Conservation (phyloP, 2,797 vertebrate species). For the Graptemys geographica region DNA sequence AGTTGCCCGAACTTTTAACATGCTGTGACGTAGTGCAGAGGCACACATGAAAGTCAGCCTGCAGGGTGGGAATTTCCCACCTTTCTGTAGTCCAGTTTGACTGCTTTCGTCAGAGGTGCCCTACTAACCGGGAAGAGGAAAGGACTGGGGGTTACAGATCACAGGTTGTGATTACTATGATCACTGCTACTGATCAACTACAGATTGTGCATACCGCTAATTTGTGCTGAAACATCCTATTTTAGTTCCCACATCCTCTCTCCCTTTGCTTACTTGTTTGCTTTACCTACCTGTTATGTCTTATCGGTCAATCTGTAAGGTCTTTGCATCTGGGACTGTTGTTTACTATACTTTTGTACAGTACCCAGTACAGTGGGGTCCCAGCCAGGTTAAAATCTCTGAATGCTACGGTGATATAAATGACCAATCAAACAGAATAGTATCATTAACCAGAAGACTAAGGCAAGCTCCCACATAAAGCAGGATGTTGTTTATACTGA, state of each 20-base stretch:
- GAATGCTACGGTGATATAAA: not conserved
- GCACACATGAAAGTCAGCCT: not conserved
- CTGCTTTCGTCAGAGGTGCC: not conserved
- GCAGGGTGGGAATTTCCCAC: too few relatives aligned
- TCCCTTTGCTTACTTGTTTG: not conserved
- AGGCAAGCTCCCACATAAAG: not conserved
- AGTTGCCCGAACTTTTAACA: not conserved
- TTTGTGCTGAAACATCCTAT: not conserved
- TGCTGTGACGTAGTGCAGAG: too few relatives aligned
- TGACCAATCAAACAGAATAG: not conserved
- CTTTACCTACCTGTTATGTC: not conserved
- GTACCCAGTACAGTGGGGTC: not conserved
- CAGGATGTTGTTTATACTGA: not conserved
- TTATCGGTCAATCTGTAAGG: not conserved
- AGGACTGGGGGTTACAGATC: too few relatives aligned
- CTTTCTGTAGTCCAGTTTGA: not conserved
- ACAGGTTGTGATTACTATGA: not conserved
- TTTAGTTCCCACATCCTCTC: not conserved
- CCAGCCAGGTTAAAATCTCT: not conserved
- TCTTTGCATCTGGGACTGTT: not conserved
- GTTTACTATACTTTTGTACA: not conserved
- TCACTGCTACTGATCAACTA: not conserved
- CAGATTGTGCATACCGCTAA: not conserved
- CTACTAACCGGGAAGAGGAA: not conserved
- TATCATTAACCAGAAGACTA: not conserved